phyloP scores from a whole-genome alignment of 2,797 vertebrate species.

The Rhinogobio ventralis region DNA sequence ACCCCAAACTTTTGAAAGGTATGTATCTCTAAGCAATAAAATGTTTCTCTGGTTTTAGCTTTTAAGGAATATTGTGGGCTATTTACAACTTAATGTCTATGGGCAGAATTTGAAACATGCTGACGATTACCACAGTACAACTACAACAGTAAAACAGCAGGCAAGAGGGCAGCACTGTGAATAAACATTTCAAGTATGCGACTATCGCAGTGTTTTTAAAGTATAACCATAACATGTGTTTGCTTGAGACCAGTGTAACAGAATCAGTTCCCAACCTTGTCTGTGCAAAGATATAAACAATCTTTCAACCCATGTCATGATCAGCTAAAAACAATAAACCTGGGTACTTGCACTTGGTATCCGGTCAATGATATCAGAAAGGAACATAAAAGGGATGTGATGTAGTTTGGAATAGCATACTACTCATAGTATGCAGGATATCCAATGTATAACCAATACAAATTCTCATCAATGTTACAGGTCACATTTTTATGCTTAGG shows the following conservation, averaged over 20 bases:
- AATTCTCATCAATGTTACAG: not conserved
- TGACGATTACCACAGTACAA: conserved; percentile 5
- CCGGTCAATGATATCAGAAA: not conserved
- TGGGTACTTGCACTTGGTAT: conserved; percentile 1
- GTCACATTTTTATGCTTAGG: not conserved
- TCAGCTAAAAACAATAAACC: conserved; percentile 21
- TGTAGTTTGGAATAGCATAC: conserved; percentile 1
- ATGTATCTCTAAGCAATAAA: not conserved
- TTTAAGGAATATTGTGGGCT: not conserved
- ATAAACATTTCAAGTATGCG: conserved; percentile 13
- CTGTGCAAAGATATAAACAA: not conserved
- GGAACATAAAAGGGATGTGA: not conserved
- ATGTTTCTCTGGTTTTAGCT: not conserved
- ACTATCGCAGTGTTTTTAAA: conserved; percentile 25
- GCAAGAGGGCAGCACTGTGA: not conserved
- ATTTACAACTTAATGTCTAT: not conserved
- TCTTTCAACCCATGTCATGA: conserved; percentile 7
- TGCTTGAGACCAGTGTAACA: conserved; percentile 11
- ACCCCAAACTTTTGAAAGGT: not conserved
- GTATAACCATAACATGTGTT: conserved; percentile 32
- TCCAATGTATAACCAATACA: not conserved
- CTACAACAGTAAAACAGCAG: conserved; percentile 17
- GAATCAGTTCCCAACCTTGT: conserved; percentile 13
- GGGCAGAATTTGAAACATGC: not conserved
- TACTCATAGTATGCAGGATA: not conserved